Evolutionary conservation across 2,113 vertebrate genomes (phyloP).

Genomic region (Colistium nudipinnis): DNA sequence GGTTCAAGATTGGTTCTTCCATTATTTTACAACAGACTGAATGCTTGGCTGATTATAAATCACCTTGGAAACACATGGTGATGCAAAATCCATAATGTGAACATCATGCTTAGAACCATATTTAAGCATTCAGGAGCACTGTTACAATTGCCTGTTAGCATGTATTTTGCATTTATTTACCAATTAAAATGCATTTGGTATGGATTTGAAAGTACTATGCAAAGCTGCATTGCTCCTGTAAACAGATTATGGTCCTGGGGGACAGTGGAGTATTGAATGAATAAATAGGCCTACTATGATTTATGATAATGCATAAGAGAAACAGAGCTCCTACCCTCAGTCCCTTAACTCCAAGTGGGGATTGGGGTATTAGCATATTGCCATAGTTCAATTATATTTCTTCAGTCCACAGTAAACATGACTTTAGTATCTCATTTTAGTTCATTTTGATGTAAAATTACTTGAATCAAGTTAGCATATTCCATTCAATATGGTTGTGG

Average conservation of each 20-base stretch:
- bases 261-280: constrained; percentile 81
- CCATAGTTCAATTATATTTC: constrained; percentile 48
- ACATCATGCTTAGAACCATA: constrained; percentile 77
- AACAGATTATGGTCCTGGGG: constrained; percentile 81
- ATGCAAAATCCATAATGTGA: constrained; percentile 80
- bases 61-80: constrained; percentile 78
- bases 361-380: constrained; percentile 62
- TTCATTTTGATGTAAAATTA: constrained; percentile 18
- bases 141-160: constrained; percentile 78
- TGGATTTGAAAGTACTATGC: constrained; percentile 83
- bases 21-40: constrained; percentile 62
- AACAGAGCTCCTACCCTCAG: constrained; percentile 62
- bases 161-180: constrained; percentile 83
- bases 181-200: constrained; percentile 84
- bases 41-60: constrained; percentile 79
- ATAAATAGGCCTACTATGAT: constrained; percentile 84
- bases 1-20: constrained; percentile 57
- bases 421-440: constrained; percentile 37
- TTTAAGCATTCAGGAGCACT: constrained; percentile 77
- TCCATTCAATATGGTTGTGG: neutral
- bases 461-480: constrained; percentile 26
- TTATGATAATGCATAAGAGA: constrained; percentile 83
- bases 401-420: constrained; percentile 43
- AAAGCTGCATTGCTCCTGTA: constrained; percentile 80
- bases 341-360: constrained; percentile 67